Evolutionary conservation across 2,797 vertebrate genomes (phyloP).

Genomic region (Poeciliopsis paucimaculata): DNA sequence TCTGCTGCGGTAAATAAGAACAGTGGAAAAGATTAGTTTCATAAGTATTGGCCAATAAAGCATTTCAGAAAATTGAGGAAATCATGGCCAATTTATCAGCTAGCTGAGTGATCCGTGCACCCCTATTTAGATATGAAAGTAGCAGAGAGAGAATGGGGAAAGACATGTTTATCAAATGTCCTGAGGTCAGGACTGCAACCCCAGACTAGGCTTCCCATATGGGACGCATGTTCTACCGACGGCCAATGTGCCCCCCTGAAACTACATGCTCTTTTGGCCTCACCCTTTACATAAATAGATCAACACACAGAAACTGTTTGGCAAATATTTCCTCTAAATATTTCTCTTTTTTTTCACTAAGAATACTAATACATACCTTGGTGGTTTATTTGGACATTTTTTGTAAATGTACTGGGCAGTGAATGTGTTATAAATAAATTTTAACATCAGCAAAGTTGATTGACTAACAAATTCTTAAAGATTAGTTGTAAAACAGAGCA

Average conservation of each 20-base stretch:
- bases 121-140: neutral
- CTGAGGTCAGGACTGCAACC: neutral
- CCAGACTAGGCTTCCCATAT: neutral
- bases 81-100: too few relatives aligned
- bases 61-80: too few relatives aligned
- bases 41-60: too few relatives aligned
- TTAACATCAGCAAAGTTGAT: too few relatives aligned
- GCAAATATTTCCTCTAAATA: neutral
- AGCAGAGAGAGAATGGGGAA: neutral
- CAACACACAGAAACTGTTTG: neutral
- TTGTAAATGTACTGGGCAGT: neutral
- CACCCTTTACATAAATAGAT: neutral
- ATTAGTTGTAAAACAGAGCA: too few relatives aligned
- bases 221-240: too few relatives aligned
- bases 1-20: too few relatives aligned
- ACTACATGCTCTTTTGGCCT: neutral
- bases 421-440: neutral
- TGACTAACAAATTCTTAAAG: too few relatives aligned
- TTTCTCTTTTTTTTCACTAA: neutral
- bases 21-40: too few relatives aligned
- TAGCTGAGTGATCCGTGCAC: too few relatives aligned
- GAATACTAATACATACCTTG: neutral
- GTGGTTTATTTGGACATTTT: neutral
- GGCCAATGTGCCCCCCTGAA: neutral
- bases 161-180: too few relatives aligned